phyloP scores from a whole-genome alignment of 2,888 invertebrate genomes.

The Protophormia terraenovae region DNA sequence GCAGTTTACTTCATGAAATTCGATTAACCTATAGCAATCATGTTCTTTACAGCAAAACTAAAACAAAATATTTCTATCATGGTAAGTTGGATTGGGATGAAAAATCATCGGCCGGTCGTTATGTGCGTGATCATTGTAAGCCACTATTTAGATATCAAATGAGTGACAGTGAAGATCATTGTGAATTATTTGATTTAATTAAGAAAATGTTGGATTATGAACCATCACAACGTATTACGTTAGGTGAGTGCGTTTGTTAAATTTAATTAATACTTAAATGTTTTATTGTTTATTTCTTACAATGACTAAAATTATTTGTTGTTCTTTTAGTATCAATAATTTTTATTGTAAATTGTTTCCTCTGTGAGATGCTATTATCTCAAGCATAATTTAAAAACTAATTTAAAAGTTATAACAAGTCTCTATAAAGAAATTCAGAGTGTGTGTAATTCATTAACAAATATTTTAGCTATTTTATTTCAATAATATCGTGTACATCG shows the following conservation, averaged over 20 bases:
- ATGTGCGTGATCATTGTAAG: constrained; percentile 98
- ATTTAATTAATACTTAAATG: background rate
- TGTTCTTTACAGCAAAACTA: constrained; percentile 88
- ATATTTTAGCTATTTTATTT: too few species aligned
- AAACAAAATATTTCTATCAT: constrained; percentile 99
- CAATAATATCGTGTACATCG: too few species aligned
- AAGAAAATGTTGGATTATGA: constrained; percentile 98
- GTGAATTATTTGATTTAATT: constrained; percentile 96
- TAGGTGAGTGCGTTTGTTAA: constrained; percentile 81
- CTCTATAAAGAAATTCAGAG: too few species aligned
- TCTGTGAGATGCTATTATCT: background rate
- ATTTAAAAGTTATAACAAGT: too few species aligned
- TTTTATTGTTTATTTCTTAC: background rate
- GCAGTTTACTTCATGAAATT: constrained; percentile 78
- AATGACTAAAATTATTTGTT: constrained; percentile 51
- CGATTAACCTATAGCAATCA: constrained; percentile 80
- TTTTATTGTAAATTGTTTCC: background rate
- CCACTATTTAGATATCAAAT: constrained; percentile 96
- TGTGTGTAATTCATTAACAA: too few species aligned
- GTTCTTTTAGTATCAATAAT: background rate
- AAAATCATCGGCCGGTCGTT: constrained; percentile 97
- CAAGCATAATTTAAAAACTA: background rate
- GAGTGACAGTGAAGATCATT: constrained; percentile 94
- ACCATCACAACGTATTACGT: constrained; percentile 92
- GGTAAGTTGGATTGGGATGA: constrained; percentile 99